phyloP scores from a whole-genome alignment of 30 jellyfish, hydroid and myxozoan genomes.

The Aurelia aurita complex sp. Pacific region DNA sequence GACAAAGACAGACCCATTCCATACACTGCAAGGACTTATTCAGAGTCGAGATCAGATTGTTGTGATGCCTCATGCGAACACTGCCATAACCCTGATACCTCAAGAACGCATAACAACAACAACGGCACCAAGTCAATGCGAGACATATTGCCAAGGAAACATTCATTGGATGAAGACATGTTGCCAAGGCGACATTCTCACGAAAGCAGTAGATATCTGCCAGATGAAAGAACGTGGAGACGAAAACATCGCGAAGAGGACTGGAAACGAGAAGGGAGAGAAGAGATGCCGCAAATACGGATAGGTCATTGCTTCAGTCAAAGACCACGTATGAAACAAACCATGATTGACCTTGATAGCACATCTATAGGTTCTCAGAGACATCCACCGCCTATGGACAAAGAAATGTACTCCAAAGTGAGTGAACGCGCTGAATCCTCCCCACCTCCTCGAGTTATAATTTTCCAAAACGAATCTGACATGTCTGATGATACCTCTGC shows the following conservation, averaged over 20 bases:
- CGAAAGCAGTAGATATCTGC: not conserved
- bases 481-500: conserved; percentile 42
- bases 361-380: conserved; percentile 45
- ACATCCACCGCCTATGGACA: conserved; percentile 30
- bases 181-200: conserved; percentile 3
- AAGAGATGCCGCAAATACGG: conserved; percentile 29
- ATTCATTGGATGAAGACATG: conserved; percentile 6
- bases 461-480: conserved; percentile 23
- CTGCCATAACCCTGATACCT: conserved; percentile 23
- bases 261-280: conserved; percentile 27
- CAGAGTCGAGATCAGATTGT: conserved; percentile 46
- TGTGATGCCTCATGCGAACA: conserved; percentile 56
- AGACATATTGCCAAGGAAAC: conserved; percentile 45
- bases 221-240: conserved; percentile 12
- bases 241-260: conserved; percentile 9
- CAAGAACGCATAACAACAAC: not conserved
- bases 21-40: conserved; percentile 52
- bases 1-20: conserved; percentile 64
- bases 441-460: conserved; percentile 35
- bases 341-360: conserved; percentile 64
- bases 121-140: conserved; percentile 52
- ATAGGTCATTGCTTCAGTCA: conserved; percentile 67
- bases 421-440: not conserved
- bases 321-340: conserved; percentile 34
- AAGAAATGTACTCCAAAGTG: conserved; percentile 13